Base-by-base conservation (phyloP, 2,888 invertebrate species). In the Agrenia bidenticulata region DNA sequence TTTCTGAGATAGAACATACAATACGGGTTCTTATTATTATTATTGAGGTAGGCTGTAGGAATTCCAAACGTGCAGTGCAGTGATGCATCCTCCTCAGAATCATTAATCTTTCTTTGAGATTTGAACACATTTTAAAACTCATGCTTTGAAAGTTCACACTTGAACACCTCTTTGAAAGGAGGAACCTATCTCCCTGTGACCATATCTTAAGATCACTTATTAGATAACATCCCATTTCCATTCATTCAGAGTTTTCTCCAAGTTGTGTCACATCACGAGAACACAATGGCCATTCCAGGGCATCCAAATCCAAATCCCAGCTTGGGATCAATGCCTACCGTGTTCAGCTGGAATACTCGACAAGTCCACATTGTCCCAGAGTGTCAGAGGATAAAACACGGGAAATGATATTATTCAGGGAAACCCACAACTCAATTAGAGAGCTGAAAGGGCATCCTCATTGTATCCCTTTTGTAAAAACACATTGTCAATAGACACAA, bases 351-450 rank as follows among this genome's bases (percentile, higher is more conserved):
- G 45, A 45, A 45, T 4, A 45, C 15, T 39, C 7, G n/a, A n/a
- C n/a, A n/a, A 45, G 32, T 23, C 51, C 5, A 15, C 51, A 63
- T 67, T 63, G 59, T 60, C 45, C 5, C 19, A 58, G 53, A 62
- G 67, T 68, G 67, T 64, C 59, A 70, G 61, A 63, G 70, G 60
- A 70, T 70, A 67, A 67, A 64, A 56, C 62, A 64, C 55, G 64
- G 69, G 70, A 63, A 70, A 70, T 70, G 67, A 66, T 64, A 66
- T 68, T 70, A 70, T 66, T 58, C 37, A 63, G 60, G 62, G 56
- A 71, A 71, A 68, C 71, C 71, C 71, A 71, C 71, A 71, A 71
- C 66, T 68, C 71, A 71, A 71, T 71, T 71, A 71, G 66, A 39
- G 13, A 19, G n/a, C 41, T 63, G 50, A 70, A 64, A 69, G 61